These are phyloP conservation scores for Drosophila longiperda DNA, from an alignment of 2,888 invertebrate genomes.

Conservation along the genomic window DNA sequence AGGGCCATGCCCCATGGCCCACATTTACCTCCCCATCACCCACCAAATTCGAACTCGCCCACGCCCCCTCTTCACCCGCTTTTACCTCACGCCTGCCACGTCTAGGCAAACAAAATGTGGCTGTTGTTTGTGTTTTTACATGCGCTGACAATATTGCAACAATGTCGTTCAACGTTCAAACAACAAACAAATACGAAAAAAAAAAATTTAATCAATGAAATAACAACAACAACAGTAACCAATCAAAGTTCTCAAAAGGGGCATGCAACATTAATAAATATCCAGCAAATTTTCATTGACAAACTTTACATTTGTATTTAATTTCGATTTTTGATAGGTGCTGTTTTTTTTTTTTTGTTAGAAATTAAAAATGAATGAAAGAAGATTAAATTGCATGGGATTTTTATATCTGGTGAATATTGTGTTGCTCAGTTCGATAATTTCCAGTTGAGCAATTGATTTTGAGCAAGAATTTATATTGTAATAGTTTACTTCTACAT, in stretches of 20 bases:
- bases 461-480: not conserved
- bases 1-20: conserved; percentile 69
- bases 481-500: not conserved
- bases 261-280: not conserved
- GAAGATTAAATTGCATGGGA: not conserved
- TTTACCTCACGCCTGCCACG: conserved; percentile 23
- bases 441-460: not conserved
- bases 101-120: conserved; percentile 70
- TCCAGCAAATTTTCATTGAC: not conserved
- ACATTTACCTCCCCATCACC: conserved; percentile 5
- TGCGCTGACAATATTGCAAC: conserved; percentile 78
- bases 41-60: not conserved
- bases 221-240: conserved; percentile 24
- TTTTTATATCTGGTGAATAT: not conserved
- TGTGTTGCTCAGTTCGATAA: not conserved
- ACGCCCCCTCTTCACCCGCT: conserved; percentile 9
- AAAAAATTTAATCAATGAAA: conserved; percentile 13
- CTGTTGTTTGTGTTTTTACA: conserved; percentile 66
- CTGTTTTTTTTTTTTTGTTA: not conserved
- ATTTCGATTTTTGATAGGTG: not conserved
- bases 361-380: not conserved
- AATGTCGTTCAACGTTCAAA: conserved; percentile 59
- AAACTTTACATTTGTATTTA: not conserved
- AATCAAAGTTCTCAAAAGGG: not conserved
- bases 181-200: conserved; percentile 50